phyloP scores from a whole-genome alignment of 2,888 invertebrate genomes.

The Diploptera punctata region DNA sequence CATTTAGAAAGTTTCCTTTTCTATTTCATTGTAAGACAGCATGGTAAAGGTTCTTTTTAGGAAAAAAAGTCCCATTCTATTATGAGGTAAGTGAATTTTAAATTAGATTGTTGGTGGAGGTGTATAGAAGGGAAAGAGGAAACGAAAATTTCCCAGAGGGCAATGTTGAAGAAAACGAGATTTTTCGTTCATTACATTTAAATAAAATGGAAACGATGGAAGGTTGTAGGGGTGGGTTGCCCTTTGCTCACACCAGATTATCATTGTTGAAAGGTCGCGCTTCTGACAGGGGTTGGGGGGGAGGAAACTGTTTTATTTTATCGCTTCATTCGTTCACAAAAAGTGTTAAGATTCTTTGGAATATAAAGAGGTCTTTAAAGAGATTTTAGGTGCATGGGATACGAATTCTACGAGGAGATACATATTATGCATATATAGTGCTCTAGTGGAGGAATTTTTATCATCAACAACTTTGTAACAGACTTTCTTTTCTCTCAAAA shows the following conservation, averaged over 20 bases:
- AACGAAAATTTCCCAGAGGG: conserved; percentile 38
- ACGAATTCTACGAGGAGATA: too few species aligned
- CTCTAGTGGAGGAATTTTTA: too few species aligned
- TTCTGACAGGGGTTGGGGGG: not conserved
- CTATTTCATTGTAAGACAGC: not conserved
- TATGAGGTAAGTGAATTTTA: conserved; percentile 36
- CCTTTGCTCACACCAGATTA: conserved; percentile 13
- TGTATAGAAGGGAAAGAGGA: not conserved
- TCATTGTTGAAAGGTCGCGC: conserved; percentile 1
- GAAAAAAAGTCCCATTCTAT: conserved; percentile 32
- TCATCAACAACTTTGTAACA: too few species aligned
- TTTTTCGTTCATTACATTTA: conserved; percentile 42
- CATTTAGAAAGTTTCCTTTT: conserved; percentile 2
- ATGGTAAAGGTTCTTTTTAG: not conserved
- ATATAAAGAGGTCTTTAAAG: conserved; percentile 11
- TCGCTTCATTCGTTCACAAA: not conserved
- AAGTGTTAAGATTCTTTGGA: not conserved
- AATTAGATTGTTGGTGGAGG: conserved; percentile 35
- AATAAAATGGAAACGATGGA: conserved; percentile 35
- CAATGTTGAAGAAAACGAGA: conserved; percentile 40
- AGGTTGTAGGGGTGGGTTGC: not conserved
- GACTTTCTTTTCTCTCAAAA: too few species aligned
- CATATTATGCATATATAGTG: too few species aligned
- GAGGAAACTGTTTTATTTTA: conserved; percentile 1
- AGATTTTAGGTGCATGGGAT: too few species aligned